These are phyloP conservation scores for Stictocephala bisonia DNA, from an alignment of 2,888 invertebrate genomes.

Conservation along the genomic window DNA sequence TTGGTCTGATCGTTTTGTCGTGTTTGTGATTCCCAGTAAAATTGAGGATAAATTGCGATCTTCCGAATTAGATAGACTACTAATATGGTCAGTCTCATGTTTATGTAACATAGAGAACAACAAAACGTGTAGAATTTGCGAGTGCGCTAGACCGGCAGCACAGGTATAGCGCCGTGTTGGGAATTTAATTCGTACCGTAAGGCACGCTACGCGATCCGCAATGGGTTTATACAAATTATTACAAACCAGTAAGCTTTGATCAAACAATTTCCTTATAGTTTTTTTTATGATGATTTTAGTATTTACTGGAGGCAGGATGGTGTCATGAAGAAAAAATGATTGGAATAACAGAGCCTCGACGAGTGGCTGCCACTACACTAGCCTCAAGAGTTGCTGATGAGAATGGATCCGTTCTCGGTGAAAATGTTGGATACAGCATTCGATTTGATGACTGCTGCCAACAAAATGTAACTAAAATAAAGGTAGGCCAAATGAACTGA, in stretches of 20 bases:
- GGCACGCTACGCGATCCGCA: not conserved
- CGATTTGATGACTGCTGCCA: slow-evolving; percentile 77
- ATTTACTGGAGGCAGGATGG: slow-evolving; percentile 90
- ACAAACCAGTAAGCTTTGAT: too few species aligned
- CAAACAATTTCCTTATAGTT: too few species aligned
- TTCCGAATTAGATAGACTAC: too few species aligned
- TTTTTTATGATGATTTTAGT: slow-evolving; percentile 70
- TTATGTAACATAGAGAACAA: too few species aligned
- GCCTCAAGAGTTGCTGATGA: slow-evolving; percentile 92
- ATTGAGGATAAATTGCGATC: too few species aligned
- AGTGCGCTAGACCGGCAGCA: too few species aligned
- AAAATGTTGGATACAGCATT: slow-evolving; percentile 81
- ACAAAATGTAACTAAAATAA: slow-evolving; percentile 74
- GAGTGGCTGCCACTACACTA: slow-evolving; percentile 89
- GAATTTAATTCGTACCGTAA: too few species aligned
- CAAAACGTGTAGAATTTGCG: too few species aligned
- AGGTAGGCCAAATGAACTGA: slow-evolving; percentile 68
- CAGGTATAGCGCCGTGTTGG: too few species aligned
- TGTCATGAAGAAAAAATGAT: slow-evolving; percentile 78
- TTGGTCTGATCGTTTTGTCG: too few species aligned
- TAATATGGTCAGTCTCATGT: too few species aligned
- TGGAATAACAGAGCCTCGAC: slow-evolving; percentile 91
- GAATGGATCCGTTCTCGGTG: slow-evolving; percentile 79
- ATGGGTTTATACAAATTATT: not conserved
- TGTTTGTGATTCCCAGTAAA: too few species aligned